These are phyloP conservation scores for Podarcis siculus DNA, from an alignment of 2,797 vertebrate genomes.

Conservation along the genomic window DNA sequence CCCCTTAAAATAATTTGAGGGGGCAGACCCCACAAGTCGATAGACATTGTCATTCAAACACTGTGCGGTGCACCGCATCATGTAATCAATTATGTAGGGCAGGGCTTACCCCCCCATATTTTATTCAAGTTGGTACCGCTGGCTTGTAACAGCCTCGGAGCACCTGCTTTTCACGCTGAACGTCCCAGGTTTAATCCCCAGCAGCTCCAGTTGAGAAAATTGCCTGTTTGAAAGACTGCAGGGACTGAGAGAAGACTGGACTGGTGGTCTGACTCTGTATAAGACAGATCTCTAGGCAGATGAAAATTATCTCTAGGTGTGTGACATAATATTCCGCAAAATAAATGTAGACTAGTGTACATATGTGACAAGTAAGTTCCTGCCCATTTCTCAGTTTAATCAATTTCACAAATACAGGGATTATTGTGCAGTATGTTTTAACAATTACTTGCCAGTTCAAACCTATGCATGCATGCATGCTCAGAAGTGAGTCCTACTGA, in stretches of 20 bases:
- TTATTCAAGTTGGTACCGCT: no score
- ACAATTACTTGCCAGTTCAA: not conserved
- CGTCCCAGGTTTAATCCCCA: not conserved
- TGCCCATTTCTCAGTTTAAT: no score
- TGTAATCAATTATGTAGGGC: no score
- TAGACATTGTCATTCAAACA: no score
- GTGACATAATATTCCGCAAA: not conserved
- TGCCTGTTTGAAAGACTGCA: not conserved
- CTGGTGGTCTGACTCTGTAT: no score
- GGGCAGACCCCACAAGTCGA: no score
- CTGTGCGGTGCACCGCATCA: no score
- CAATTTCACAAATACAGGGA: not conserved
- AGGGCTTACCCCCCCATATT: no score
- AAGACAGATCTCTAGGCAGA: not conserved
- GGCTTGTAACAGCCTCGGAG: no score
- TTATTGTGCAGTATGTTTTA: not conserved
- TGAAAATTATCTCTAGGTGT: not conserved
- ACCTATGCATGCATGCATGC: not conserved
- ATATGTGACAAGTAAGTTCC: not conserved
- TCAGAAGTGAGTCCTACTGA: not conserved
- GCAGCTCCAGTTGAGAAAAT: not conserved
- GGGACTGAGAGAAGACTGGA: not conserved
- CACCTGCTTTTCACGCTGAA: not conserved
- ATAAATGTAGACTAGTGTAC: not conserved
- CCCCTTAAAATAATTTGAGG: no score